Evolutionary conservation across 2,113 vertebrate species (phyloP), one percentile per base, ranked within the genome.

Genomic region (Trochalopteron elliotii): DNA sequence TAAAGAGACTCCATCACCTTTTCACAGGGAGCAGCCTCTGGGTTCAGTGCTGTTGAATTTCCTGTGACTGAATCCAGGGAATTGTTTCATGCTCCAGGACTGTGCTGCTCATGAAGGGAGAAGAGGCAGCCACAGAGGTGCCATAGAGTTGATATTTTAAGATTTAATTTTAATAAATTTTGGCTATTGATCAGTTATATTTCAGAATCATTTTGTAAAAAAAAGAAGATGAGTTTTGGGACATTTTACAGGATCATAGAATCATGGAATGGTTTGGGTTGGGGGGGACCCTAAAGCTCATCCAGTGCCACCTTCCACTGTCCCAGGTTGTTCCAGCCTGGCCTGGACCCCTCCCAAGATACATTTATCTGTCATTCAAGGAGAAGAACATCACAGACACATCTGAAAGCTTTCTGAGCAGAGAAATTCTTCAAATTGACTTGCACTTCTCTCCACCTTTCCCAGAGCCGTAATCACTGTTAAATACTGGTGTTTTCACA

Each of bases 251-350:
- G 6, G 20, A 56, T 57, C 12, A 19, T 1, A 16, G 16, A 69
- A 24, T 30, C 5, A 6, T 44, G 20, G 35, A 35, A 35, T 57
- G 16, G 4, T 57, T 67, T 57, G 20, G 16, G 24, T 4, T 50
- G 20, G 35, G 25, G 57, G 16, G 31, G 31, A 21, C 1, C 24
- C 6, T 14, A 42, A 31, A 67, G 4, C 20, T 1, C 61, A 57
- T 17, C 20, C 44, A 42, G 13, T 21, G 0, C 19, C n/a, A 39
- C 7, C 33, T 68, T 7, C 33, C 39, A 19, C 22, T 19, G 0
- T 0, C 2, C 18, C 63, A 44, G 53, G 27, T 1, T 33, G 33
- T 1, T 77, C 37, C 72, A 77, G 0, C 53, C 53, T 53, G 39
- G 8, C 23, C 28, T 39, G 3, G 39, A 1, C 1, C 5, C 6